Base-by-base conservation (phyloP, 2,888 invertebrate species). In the Sinodicranocentrus sp. region DNA sequence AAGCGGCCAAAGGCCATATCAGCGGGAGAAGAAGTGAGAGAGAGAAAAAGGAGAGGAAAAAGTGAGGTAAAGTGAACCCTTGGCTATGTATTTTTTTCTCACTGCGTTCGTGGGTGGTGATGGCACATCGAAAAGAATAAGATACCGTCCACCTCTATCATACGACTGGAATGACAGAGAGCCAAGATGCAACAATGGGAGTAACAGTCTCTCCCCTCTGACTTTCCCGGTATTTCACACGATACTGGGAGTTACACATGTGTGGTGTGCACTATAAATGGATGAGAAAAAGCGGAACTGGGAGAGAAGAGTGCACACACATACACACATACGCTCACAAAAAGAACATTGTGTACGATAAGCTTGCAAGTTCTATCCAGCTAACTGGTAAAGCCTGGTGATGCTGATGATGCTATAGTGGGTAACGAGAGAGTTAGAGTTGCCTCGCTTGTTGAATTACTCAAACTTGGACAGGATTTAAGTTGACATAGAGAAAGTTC, bases 401-500 rank as follows among this genome's bases (percentile, higher is more conserved):
- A 17, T 23, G 61, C 17, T 61, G 61, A 68, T 48, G 52, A 68
- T 65, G 39, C 48, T 48, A 10, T 48, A 10, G 48, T 48, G 15
- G 48, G n/a, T 52, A 59, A 19, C 28, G 39, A 26, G 68, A 79
- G 23, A 63, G 39, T 10, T 19, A 67, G 80, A 73, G 72, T 80
- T 54, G 67, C 52, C 73, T 72, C 84, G 84, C 84, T 84, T 84
- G 84, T 84, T 84, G 79, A 84, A 79, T 84, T 84, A 84, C 84
- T 84, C 79, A 84, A 79, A 84, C 52, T 84, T 84, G 79, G 75
- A 84, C 84, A 84, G 84, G 84, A 84, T 84, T 79, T 84, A 75
- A 79, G 78, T 79, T 79, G 79, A 84, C 79, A 84, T 54, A 54
- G 70, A 72, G 77, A 77, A 83, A 84, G 67, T 63, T 78, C 21